A percentile compares a stretch with the other conserved stretches of the same genome.
Conservation (phyloP, 2,888 invertebrate genomes). For the Nemotelus nigrinus region DNA sequence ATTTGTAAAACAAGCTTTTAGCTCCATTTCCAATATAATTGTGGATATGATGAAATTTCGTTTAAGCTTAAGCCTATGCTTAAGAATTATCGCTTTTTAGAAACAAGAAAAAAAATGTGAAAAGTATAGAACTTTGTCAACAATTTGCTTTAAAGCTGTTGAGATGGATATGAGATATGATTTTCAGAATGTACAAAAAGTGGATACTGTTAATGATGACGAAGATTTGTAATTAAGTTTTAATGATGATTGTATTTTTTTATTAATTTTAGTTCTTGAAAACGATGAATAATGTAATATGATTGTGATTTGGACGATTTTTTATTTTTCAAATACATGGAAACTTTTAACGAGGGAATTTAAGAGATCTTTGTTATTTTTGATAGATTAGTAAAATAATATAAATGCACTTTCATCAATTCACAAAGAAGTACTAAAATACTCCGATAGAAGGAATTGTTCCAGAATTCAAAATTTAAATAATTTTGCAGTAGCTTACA, state of each 20-base stretch:
- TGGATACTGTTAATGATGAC: background rate
- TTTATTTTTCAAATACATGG: constrained; percentile 15
- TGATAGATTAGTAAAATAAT: too few species aligned
- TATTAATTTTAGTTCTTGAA: background rate
- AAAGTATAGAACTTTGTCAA: background rate
- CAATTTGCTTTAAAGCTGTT: background rate
- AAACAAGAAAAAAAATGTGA: background rate
- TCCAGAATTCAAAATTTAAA: too few species aligned
- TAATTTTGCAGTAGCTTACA: too few species aligned
- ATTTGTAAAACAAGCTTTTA: too few species aligned
- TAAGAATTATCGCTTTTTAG: background rate
- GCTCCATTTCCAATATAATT: too few species aligned
- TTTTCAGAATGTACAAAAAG: background rate
- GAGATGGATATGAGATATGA: background rate
- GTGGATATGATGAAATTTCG: too few species aligned
- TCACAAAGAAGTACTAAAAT: too few species aligned
- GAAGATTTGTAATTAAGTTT: background rate
- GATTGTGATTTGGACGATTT: constrained; percentile 33
- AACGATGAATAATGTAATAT: constrained; percentile 1
- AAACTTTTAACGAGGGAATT: background rate
- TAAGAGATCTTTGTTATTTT: too few species aligned
- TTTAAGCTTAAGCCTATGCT: too few species aligned
- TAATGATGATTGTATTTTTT: constrained; percentile 9
- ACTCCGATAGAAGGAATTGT: too few species aligned
- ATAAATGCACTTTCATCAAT: too few species aligned